These are phyloP conservation scores for Dorcus hopei DNA, from an alignment of 2,888 invertebrate genomes.

Conservation along the genomic window DNA sequence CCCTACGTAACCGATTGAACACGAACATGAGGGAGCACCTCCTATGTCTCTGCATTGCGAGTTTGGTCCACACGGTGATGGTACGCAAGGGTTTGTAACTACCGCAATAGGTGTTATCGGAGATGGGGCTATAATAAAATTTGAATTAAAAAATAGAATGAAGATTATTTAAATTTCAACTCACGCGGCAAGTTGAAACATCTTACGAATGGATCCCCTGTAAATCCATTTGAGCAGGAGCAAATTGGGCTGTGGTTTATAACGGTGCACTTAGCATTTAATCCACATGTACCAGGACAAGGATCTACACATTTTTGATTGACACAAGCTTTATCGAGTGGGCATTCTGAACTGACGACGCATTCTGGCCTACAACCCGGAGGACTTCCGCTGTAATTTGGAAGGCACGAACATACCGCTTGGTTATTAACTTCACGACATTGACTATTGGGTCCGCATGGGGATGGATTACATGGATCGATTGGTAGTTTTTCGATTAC, in stretches of 20 bases:
- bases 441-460: conserved; percentile 67
- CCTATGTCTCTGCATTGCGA: conserved; percentile 62
- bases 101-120: background rate
- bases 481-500: conserved; percentile 23
- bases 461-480: conserved; percentile 66
- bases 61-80: conserved; percentile 68
- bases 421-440: conserved; percentile 69
- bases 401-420: conserved; percentile 73
- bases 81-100: conserved; percentile 61
- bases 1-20: conserved; percentile 63
- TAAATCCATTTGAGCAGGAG: conserved; percentile 60
- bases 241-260: conserved; percentile 79
- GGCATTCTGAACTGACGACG: conserved; percentile 73
- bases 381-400: conserved; percentile 69
- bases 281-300: conserved; percentile 69
- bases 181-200: conserved; percentile 56
- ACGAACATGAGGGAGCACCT: conserved; percentile 63
- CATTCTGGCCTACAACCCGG: conserved; percentile 78
- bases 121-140: background rate
- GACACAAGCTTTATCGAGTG: conserved; percentile 68
- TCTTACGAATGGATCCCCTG: conserved; percentile 68
- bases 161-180: background rate
- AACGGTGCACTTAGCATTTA: conserved; percentile 67
- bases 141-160: background rate
- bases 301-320: conserved; percentile 76